A percentile compares a stretch with the other conserved stretches of the same genome.
Conservation (phyloP, 1,140 invertebrate species). For the Aricia agestis region DNA sequence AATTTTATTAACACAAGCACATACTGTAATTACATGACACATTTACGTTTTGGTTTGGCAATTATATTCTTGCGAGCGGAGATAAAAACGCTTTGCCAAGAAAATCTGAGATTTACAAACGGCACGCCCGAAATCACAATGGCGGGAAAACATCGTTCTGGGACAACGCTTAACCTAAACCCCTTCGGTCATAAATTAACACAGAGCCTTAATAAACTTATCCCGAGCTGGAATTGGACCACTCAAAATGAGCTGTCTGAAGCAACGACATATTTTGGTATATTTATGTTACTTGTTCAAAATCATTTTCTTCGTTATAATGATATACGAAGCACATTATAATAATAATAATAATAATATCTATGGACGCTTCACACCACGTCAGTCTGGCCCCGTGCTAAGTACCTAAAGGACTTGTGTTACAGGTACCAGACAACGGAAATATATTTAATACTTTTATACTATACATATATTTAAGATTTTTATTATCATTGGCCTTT, state of each 20-base stretch:
- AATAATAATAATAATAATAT: too few relatives aligned
- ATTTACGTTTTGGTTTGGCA: neutral
- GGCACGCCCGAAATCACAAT: neutral
- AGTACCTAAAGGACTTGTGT: too few relatives aligned
- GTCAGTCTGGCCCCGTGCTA: too few relatives aligned
- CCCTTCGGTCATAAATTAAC: slow-evolving; percentile 6
- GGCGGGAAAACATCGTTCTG: neutral
- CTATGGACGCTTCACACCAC: too few relatives aligned
- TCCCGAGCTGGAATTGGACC: neutral
- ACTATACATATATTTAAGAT: too few relatives aligned
- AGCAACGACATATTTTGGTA: neutral
- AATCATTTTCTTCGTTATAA: neutral
- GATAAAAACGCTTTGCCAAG: neutral
- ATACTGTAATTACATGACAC: too few relatives aligned
- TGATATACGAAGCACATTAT: too few relatives aligned
- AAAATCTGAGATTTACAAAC: neutral
- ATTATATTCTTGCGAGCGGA: neutral
- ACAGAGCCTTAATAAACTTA: neutral
- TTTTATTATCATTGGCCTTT: too few relatives aligned
- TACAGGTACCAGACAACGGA: too few relatives aligned
- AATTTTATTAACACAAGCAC: too few relatives aligned
- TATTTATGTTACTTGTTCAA: neutral
- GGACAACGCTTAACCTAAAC: slow-evolving; percentile 4
- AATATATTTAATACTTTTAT: too few relatives aligned
- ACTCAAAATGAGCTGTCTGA: neutral